phyloP scores from a whole-genome alignment of 2,888 invertebrate genomes.

The Tuta absoluta region DNA sequence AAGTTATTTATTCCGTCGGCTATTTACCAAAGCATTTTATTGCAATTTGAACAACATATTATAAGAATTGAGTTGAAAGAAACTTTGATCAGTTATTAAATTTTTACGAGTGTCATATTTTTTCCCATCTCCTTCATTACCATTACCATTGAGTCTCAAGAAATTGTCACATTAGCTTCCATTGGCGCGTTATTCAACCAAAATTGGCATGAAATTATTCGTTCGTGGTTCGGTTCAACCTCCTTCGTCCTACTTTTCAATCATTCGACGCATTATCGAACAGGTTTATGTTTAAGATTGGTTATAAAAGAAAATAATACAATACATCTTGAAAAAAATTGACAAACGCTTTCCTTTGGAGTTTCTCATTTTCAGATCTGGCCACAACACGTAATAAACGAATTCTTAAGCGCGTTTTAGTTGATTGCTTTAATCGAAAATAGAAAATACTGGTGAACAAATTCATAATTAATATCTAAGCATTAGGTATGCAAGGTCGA shows the following conservation, averaged over 20 bases:
- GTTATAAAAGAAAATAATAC: too few species aligned
- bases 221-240: background rate
- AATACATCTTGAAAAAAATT: too few species aligned
- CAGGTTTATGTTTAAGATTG: background rate
- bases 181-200: slow-evolving; percentile 12
- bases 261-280: background rate
- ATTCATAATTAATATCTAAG: background rate
- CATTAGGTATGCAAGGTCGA: too few species aligned
- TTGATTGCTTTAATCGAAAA: background rate
- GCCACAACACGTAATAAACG: background rate
- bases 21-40: too few species aligned
- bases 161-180: slow-evolving; percentile 20
- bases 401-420: background rate
- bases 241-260: background rate
- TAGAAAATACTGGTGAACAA: background rate
- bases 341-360: background rate
- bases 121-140: background rate
- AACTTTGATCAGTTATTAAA: too few species aligned
- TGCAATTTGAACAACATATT: too few species aligned
- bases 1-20: too few species aligned
- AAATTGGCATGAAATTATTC: slow-evolving; percentile 21
- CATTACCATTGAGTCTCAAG: background rate
- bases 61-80: too few species aligned
- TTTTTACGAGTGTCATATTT: background rate
- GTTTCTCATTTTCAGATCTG: background rate